Conservation (phyloP, 1,140 invertebrate genomes). For the Paraescarpia echinospica region DNA sequence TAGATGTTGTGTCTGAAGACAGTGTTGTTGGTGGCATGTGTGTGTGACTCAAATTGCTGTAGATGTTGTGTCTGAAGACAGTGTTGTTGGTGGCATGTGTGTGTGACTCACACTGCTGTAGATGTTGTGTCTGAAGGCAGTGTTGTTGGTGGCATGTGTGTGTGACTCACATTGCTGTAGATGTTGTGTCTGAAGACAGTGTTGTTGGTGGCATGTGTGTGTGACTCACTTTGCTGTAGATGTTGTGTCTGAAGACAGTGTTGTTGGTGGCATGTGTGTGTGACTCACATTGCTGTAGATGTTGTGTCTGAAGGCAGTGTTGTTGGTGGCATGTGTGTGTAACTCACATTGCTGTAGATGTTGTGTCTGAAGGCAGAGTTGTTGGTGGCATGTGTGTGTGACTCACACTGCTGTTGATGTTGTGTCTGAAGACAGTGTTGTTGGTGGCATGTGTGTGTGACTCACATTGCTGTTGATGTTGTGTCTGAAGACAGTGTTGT, state of each 20-base stretch:
- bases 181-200: slow-evolving; percentile 66
- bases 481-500: slow-evolving; percentile 42
- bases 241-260: slow-evolving; percentile 62
- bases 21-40: slow-evolving; percentile 32
- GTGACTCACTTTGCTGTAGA: slow-evolving; percentile 80
- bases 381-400: slow-evolving; percentile 30
- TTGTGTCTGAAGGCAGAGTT: slow-evolving; percentile 58
- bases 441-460: slow-evolving; percentile 30
- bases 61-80: slow-evolving; percentile 69
- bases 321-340: slow-evolving; percentile 33
- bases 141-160: slow-evolving; percentile 32
- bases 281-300: slow-evolving; percentile 83
- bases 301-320: slow-evolving; percentile 59
- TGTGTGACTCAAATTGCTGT: slow-evolving; percentile 74
- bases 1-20: slow-evolving; percentile 72
- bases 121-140: slow-evolving; percentile 66
- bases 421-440: slow-evolving; percentile 45
- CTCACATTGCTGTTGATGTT: slow-evolving; percentile 88
- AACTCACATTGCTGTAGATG: slow-evolving; percentile 84
- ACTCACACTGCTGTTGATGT: slow-evolving; percentile 87
- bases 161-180: slow-evolving; percentile 77
- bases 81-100: slow-evolving; percentile 33
- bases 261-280: slow-evolving; percentile 35
- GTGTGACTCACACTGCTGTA: slow-evolving; percentile 77
- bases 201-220: slow-evolving; percentile 35